Percentiles rank a stretch among this genome's conserved stretches.
Evolutionary conservation across 2,797 vertebrate genomes (phyloP).

Genomic region (Hippocampus kuda): DNA sequence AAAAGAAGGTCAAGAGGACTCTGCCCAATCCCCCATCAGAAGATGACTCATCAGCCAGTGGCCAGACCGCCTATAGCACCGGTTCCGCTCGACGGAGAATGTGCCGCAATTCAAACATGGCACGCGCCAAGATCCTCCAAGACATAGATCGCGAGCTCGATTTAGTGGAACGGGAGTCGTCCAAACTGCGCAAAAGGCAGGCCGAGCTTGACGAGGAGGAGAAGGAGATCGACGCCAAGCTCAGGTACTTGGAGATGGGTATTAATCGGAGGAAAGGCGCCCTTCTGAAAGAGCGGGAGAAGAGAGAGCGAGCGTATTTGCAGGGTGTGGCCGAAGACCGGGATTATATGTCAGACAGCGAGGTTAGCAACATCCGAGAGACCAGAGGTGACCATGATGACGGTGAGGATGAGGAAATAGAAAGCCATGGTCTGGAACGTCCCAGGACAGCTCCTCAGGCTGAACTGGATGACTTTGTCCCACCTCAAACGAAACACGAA

Average conservation of each 20-base stretch:
- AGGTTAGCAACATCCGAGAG: constrained; percentile 89
- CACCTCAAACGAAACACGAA: constrained; percentile 87
- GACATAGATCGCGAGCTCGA: constrained; percentile 97
- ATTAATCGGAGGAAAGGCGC: constrained; percentile 96
- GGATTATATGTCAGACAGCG: constrained; percentile 99
- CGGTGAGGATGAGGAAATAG: constrained; percentile 64
- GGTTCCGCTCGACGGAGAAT: constrained; percentile 89
- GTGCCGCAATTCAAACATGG: constrained; percentile 94
- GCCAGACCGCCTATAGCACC: constrained; percentile 74
- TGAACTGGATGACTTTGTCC: constrained; percentile 87
- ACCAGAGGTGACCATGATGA: constrained; percentile 70
- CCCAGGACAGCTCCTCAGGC: constrained; percentile 91
- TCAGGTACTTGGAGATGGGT: constrained; percentile 97
- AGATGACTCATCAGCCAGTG: constrained; percentile 71
- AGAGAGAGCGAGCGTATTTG: constrained; percentile 92
- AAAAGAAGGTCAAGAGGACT: constrained; percentile 97
- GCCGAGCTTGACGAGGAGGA: constrained; percentile 98
- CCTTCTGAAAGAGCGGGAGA: constrained; percentile 89
- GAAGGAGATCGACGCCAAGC: constrained; percentile 97
- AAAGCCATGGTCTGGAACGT: constrained; percentile 78
- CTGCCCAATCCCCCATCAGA: constrained; percentile 96
- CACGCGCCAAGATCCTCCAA: constrained; percentile 96
- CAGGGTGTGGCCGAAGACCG: constrained; percentile 97
- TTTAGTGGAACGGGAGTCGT: constrained; percentile 94
- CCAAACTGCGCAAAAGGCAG: constrained; percentile 95